Conservation (phyloP, 1,140 invertebrate genomes). For the Drosophila pseudoananassae region DNA sequence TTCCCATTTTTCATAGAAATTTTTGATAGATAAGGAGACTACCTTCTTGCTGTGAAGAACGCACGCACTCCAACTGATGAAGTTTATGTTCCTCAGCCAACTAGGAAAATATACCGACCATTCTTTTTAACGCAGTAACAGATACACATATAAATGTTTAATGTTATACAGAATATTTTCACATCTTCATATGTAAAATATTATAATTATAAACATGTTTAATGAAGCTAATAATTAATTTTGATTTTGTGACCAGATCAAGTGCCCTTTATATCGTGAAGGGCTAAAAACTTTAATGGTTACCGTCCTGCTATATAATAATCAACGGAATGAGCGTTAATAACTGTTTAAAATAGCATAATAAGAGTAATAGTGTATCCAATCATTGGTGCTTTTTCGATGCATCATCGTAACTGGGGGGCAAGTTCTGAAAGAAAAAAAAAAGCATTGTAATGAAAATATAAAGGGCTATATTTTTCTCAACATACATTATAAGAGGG, state of each 20-base stretch:
- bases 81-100: too few relatives aligned
- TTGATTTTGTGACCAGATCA: conserved; percentile 32
- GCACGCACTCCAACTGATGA: too few relatives aligned
- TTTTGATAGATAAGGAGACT: too few relatives aligned
- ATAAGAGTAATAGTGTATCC: conserved; percentile 11
- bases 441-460: conserved; percentile 1
- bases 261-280: background rate
- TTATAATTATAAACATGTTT: conserved; percentile 1
- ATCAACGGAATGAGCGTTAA: conserved; percentile 6
- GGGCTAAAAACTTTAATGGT: background rate
- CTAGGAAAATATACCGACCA: too few relatives aligned
- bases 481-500: conserved; percentile 92
- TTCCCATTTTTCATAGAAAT: too few relatives aligned
- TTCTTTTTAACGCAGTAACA: too few relatives aligned
- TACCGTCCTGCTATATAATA: background rate
- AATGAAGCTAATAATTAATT: conserved; percentile 4
- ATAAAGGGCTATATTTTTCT: background rate
- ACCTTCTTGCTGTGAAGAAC: too few relatives aligned
- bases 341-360: conserved; percentile 10
- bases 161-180: conserved; percentile 5
- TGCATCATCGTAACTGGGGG: conserved; percentile 89
- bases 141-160: too few relatives aligned
- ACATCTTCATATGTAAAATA: conserved; percentile 7
- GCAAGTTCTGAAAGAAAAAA: conserved; percentile 88
- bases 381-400: conserved; percentile 86